Conservation (phyloP, 2,797 vertebrate genomes). For the Pygocentrus nattereri region DNA sequence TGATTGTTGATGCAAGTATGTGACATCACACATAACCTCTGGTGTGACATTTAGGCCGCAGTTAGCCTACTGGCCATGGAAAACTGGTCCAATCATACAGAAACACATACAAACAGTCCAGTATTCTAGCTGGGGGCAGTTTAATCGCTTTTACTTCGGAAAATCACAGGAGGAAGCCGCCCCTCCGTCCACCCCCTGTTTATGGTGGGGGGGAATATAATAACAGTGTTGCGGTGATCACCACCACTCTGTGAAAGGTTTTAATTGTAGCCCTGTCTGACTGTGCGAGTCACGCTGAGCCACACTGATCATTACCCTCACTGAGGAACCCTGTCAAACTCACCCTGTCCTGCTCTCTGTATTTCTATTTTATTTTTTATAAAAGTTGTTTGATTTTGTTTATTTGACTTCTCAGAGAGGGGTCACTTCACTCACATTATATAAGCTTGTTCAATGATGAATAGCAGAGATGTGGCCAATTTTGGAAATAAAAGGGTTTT, state of each 20-base stretch:
- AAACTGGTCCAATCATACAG: neutral
- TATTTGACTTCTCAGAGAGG: slow-evolving; percentile 6
- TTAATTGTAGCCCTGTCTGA: slow-evolving; percentile 56
- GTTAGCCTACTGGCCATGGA: neutral
- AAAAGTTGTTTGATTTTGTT: slow-evolving; percentile 36
- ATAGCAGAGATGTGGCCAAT: neutral
- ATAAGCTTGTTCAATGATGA: neutral
- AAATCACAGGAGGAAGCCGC: slow-evolving; percentile 27
- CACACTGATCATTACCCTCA: slow-evolving; percentile 50
- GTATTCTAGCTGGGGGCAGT: neutral
- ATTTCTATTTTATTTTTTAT: neutral
- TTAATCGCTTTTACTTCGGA: slow-evolving; percentile 35
- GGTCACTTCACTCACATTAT: slow-evolving; percentile 4
- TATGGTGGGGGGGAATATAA: slow-evolving; percentile 40
- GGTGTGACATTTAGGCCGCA: neutral
- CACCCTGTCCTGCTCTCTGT: neutral
- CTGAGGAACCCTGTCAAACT: slow-evolving; percentile 1
- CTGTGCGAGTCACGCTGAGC: slow-evolving; percentile 22
- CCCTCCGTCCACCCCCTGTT: neutral
- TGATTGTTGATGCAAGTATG: neutral
- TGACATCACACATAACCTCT: neutral
- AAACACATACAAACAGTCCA: neutral
- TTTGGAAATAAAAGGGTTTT: no score
- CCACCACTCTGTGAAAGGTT: slow-evolving; percentile 45
- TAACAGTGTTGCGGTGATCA: slow-evolving; percentile 40